phyloP scores from a whole-genome alignment of 2,888 invertebrate genomes.

The Leptura quadrifasciata region DNA sequence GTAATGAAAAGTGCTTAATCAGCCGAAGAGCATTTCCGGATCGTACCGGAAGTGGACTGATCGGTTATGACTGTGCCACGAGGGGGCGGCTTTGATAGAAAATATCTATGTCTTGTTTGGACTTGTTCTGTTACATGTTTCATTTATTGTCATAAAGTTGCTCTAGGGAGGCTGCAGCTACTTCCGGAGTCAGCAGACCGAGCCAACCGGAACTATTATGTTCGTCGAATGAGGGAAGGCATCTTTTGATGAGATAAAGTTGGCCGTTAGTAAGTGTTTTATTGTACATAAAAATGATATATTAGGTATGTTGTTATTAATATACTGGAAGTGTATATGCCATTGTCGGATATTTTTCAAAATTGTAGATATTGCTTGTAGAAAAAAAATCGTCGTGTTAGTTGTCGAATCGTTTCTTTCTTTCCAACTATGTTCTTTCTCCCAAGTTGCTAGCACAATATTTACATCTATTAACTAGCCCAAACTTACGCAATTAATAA shows the following conservation, averaged over 20 bases:
- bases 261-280: slow-evolving; percentile 16
- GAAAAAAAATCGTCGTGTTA: too few relatives aligned
- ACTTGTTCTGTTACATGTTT: slow-evolving; percentile 45
- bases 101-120: slow-evolving; percentile 50
- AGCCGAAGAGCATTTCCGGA: slow-evolving; percentile 69
- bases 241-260: slow-evolving; percentile 18
- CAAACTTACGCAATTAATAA: too few relatives aligned
- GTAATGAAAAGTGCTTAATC: slow-evolving; percentile 71
- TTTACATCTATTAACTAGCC: too few relatives aligned
- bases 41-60: slow-evolving; percentile 64
- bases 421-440: too few relatives aligned
- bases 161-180: slow-evolving; percentile 39
- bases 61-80: slow-evolving; percentile 66
- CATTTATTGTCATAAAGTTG: slow-evolving; percentile 46
- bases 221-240: slow-evolving; percentile 1
- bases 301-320: not conserved
- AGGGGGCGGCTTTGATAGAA: slow-evolving; percentile 47
- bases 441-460: too few relatives aligned
- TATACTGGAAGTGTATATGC: too few relatives aligned
- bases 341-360: too few relatives aligned
- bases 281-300: slow-evolving; percentile 12
- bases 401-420: too few relatives aligned
- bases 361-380: too few relatives aligned
- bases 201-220: slow-evolving; percentile 35
- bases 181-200: slow-evolving; percentile 42